Evolutionary conservation across 2,797 vertebrate species (phyloP), one percentile per base, ranked within the genome.

Genomic region (Gymnodraco acuticeps): DNA sequence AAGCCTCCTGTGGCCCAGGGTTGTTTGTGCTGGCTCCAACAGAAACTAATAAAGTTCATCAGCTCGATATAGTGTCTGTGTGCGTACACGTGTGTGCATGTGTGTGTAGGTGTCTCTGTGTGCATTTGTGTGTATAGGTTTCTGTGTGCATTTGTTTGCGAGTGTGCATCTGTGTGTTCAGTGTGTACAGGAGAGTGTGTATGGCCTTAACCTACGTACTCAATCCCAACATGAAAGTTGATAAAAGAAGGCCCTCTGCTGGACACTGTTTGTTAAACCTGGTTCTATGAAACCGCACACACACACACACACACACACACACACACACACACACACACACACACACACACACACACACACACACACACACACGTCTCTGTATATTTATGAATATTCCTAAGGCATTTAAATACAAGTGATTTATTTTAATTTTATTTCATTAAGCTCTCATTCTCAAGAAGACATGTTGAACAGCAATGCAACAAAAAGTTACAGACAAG

Each of bases 191-290:
- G 13, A 52, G 60, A 55, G 19, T 27, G 17, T 42, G 54, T 9
- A 41, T 20, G 19, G 12, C 1, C 20, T 63, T 59, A 48, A 64
- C 50, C 27, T 46, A 12, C 60, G 66, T 19, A 4, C 47, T 64
- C 16, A 15, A 17, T 64, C 4, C 16, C 16, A 43, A 13, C 2
- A 6, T 73, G 42, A 72, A 62, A 75, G 64, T 42, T 70, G 71
- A 75, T 75, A 66, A 61, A 61, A 78, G 60, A 66, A 76, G 68
- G 84, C 77, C 84, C 81, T 78, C 84, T 83, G 77, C 78, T 86
- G 84, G 84, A 73, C 56, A 31, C n/a, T 58, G 47, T 50, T 33
- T 46, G 72, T 53, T 62, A 64, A 61, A 56, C 12, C 17, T 56
- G 45, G 20, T 46, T 64, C 14, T n/a, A 63, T 38, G 62, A 64